Base-by-base conservation (phyloP, 2,797 vertebrate genomes). In the Tokudaia muenninki region DNA sequence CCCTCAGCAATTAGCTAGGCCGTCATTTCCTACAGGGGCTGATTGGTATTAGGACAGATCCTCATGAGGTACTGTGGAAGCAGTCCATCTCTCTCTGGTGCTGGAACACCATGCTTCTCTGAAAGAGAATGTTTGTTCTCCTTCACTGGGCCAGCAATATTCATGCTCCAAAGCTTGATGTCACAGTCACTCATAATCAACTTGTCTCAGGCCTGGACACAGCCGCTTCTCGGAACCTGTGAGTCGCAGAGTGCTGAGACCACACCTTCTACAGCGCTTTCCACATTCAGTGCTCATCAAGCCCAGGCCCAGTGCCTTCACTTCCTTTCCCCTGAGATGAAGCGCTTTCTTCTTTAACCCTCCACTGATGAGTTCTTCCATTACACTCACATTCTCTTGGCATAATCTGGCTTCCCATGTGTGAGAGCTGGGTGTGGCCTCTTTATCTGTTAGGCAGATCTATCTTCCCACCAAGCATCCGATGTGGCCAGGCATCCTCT, bases 141-240 rank as follows among this genome's bases (percentile, higher is more conserved):
- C n/a, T 57, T 78, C 77, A 81, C 88, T 65, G 88, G 52, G 94
- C 96, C 96, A 97, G 24, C 47, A 79, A 75, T 70, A 82, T 95
- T 96, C 91, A 97, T 24, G 83, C 90, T 94, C 80, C 41, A 96
- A 57, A 13, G 80, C 80, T n/a, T 13, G 4, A 78, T 84, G 91
- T 92, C 65, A 90, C 87, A 95, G 96, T 41, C 72, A 92, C 92
- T 78, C 82, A 92, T n/a, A 65, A 91, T 94, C 59, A 95, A 44
- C 65, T 92, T 80, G 79, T 93, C 87, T 90, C 90, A 84, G 83
- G 88, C 70, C 91, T 82, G 26, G 55, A 92, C 21, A n/a, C 59
- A 90, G 92, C 67, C 72, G 77, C 91, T 87, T 95, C 88, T 87
- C 91, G 91, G 92, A 59, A 11, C 29, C 37, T 61, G 57, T 57